Evolutionary conservation across 2,113 vertebrate genomes (phyloP), one percentile per base, ranked within the genome.

Genomic region (Diadophis punctatus): DNA sequence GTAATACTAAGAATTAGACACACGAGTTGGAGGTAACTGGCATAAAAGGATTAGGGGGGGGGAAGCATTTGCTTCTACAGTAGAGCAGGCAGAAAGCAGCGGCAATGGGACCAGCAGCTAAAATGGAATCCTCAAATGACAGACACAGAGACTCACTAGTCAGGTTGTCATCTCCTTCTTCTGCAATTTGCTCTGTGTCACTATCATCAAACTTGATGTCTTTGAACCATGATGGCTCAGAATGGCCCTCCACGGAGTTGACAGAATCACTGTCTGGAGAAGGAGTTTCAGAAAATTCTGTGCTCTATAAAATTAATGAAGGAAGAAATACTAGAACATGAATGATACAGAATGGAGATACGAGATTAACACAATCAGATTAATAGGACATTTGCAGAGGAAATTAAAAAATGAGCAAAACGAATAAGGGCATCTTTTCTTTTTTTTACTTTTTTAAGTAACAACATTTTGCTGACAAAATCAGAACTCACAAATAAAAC

Each of bases 131-230:
- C 86, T 34, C 0, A 91, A 63, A 49, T 68, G 94, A 74, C 49
- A 6, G 93, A 27, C 39, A 89, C 90, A 60, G 48, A 91, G 94
- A 98, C 98, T 98, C 97, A 99, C 99, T 99, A 52, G 98, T 97
- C 96, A 98, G 97, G 93, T 97, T 98, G 97, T 99, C 98, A 56
- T 99, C 99, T 2, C 97, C 98, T 95, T 99, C 99, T 92, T 99
- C 99, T 89, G 98, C 98, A 34, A 98, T 98, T 96, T 99, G 99
- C 94, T 99, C 99, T 0, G 98, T 98, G 97, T 99, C 99, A 48
- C 99, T 99, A 97, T 99, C 99, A 92, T 99, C 99, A 97, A 99
- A 99, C 96, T 99, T 99, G 93, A 99, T 99, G 97, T 99, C 99
- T 96, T 99, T 99, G 96, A 99, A 99, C 99, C 99, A 99, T 2